Evolutionary conservation across 2,113 vertebrate genomes (phyloP), one percentile per base, ranked within the genome.

Genomic region (Nycticorax nycticorax): DNA sequence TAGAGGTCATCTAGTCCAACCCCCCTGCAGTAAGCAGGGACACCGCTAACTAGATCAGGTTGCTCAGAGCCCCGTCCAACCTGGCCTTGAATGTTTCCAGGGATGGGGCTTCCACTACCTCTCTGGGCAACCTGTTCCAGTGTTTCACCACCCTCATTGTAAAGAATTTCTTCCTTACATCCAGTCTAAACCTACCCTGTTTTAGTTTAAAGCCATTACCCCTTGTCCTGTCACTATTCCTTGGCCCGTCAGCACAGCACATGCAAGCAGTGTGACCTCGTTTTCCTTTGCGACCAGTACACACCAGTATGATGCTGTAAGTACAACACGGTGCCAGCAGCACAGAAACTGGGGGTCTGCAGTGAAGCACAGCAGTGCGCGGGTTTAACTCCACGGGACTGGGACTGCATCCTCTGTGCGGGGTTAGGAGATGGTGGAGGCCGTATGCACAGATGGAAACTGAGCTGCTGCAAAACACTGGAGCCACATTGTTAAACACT

Each of bases 191-290:
- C 39, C 39, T 39, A 11, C 39, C 10, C 39, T 41, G 39, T 41
- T 13, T 41, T 41, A 41, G 39, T 41, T 41, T 41, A 41, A 41
- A 41, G 39, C 39, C 39, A 41, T 41, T 41, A 41, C 39, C 39
- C 12, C 39, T 41, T 41, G 39, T 41, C 39, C 39, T 41, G 39
- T 41, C 39, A 41, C 12, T 13, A 41, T 14, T 56, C 48, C 62
- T 60, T 6, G 1, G 28, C 20, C 1, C 1, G 4, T 43, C 45
- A n/a, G 60, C 37, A 48, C 22, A 23, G n/a, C 56, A 15, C 14
- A 14, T 0, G 22, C n/a, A 39, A 3, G 3, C 24, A 7, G 16
- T 0, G 2, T 27, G 37, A 52, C 47, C 56, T 48, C 7, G 13
- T 12, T 55, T 56, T n/a, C 27, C 28, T 43, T 14, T 69, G n/a